These are phyloP conservation scores for Leucoraja erinaceus DNA, from an alignment of 2,113 vertebrate species.

Conservation along the genomic window DNA sequence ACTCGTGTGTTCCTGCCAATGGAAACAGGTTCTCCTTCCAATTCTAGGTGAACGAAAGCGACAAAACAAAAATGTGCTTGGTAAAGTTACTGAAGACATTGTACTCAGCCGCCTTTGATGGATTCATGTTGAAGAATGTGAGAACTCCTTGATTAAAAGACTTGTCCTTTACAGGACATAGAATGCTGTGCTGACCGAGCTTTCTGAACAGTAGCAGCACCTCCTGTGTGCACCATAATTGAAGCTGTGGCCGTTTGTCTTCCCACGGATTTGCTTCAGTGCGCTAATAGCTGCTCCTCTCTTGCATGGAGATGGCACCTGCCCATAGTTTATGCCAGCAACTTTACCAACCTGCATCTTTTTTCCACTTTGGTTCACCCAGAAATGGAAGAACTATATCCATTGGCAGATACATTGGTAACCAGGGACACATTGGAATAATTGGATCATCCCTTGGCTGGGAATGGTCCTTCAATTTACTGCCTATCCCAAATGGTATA, in stretches of 20 bases:
- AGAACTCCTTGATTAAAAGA: background rate
- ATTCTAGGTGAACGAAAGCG: background rate
- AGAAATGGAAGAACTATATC: too few species aligned
- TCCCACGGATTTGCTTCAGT: background rate
- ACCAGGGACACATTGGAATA: too few species aligned
- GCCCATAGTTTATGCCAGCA: background rate
- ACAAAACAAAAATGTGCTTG: background rate
- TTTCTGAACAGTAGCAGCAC: background rate
- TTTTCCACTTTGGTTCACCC: too few species aligned
- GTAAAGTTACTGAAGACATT: background rate
- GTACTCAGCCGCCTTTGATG: background rate
- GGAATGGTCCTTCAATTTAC: background rate
- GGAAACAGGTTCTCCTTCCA: background rate
- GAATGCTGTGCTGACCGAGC: background rate
- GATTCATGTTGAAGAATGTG: conserved; percentile 13
- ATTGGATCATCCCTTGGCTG: background rate
- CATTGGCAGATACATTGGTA: too few species aligned
- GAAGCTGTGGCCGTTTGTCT: background rate
- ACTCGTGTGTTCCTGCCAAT: background rate
- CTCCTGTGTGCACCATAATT: background rate
- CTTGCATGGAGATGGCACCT: background rate
- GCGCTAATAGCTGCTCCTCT: background rate
- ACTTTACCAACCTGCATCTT: too few species aligned
- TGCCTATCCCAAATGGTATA: background rate
- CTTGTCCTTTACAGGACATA: background rate